These are phyloP conservation scores for Lepisosteus oculatus DNA, from an alignment of 2,113 vertebrate species.

Conservation along the genomic window DNA sequence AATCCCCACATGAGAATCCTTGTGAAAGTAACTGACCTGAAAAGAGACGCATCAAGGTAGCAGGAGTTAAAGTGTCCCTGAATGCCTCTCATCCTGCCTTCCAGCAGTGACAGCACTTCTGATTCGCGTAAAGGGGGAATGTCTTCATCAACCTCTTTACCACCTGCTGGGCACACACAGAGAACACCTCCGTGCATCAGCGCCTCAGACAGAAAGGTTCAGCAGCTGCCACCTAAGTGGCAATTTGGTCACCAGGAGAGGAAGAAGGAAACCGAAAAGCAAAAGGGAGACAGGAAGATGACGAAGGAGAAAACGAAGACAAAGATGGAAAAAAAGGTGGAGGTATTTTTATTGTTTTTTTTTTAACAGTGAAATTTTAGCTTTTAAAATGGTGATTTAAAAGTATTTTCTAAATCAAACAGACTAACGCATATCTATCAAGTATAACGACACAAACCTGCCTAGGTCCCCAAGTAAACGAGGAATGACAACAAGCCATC, in stretches of 20 bases:
- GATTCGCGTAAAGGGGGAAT: conserved; percentile 57
- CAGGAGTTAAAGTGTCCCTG: conserved; percentile 78
- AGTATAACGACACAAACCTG: too few species aligned
- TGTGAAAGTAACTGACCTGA: conserved; percentile 56
- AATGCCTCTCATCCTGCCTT: conserved; percentile 73
- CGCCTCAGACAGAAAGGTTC: not conserved
- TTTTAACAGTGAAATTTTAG: too few species aligned
- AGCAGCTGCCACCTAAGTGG: not conserved
- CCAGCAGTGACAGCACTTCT: conserved; percentile 49
- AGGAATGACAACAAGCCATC: too few species aligned
- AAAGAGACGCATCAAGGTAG: conserved; percentile 74
- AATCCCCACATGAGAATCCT: not conserved
- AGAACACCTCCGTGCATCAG: not conserved
- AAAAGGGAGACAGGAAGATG: not conserved
- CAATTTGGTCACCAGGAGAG: not conserved
- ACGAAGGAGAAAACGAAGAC: not conserved
- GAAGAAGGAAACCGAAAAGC: not conserved
- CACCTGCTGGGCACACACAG: not conserved
- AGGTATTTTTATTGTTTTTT: too few species aligned
- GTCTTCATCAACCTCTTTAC: conserved; percentile 39
- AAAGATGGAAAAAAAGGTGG: too few species aligned
- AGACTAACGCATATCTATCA: too few species aligned
- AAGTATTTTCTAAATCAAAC: too few species aligned
- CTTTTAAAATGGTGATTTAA: too few species aligned
- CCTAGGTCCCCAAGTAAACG: too few species aligned